phyloP scores from a whole-genome alignment of 2,888 invertebrate species.

The Melolontha melolontha region DNA sequence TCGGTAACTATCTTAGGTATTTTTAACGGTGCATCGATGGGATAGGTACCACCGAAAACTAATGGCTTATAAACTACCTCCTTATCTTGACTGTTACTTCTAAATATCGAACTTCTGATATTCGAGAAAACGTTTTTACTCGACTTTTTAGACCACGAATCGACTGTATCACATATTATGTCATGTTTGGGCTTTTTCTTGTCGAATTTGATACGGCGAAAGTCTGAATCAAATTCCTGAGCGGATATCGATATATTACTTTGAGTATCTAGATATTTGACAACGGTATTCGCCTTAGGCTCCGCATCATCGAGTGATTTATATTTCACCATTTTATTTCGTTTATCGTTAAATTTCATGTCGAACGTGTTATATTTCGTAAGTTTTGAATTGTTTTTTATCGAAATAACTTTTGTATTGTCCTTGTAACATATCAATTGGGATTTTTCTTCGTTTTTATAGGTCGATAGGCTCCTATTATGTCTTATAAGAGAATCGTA shows the following conservation, averaged over 20 bases:
- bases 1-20: conserved; percentile 41
- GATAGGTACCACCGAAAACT: conserved; percentile 88
- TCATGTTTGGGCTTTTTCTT: conserved; percentile 64
- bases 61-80: conserved; percentile 72
- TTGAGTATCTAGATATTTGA: conserved; percentile 60
- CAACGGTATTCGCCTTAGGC: conserved; percentile 55
- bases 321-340: conserved; percentile 59
- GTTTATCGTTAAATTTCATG: conserved; percentile 55
- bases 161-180: conserved; percentile 74
- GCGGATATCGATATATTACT: conserved; percentile 63
- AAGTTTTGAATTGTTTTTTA: conserved; percentile 60
- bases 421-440: conserved; percentile 63
- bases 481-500: conserved; percentile 54
- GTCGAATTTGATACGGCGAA: conserved; percentile 57
- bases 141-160: conserved; percentile 70
- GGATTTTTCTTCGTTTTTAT: conserved; percentile 62
- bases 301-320: conserved; percentile 61
- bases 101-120: conserved; percentile 61
- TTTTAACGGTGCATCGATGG: conserved; percentile 78
- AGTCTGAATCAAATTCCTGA: conserved; percentile 60
- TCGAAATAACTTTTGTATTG: conserved; percentile 58
- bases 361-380: conserved; percentile 64
- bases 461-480: conserved; percentile 52
- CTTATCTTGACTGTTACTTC: conserved; percentile 56
- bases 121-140: conserved; percentile 60